A percentile compares a stretch with the other conserved stretches of the same genome.
Conservation (phyloP, 2,113 vertebrate genomes). For the Lagenorhynchus albirostris region DNA sequence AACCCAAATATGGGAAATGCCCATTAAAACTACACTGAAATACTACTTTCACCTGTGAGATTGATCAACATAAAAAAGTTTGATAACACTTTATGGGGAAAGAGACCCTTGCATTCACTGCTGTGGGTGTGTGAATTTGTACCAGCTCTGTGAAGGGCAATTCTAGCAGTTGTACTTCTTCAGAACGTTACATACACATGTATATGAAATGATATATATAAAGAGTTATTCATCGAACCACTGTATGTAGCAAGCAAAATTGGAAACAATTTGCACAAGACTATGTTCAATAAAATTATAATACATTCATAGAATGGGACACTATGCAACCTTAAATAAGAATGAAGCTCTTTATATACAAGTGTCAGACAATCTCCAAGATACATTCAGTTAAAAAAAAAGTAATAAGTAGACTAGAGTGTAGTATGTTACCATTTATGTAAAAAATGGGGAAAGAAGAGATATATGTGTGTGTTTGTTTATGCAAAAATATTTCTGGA, state of each 20-base stretch:
- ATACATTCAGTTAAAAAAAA: neutral
- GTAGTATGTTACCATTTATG: neutral
- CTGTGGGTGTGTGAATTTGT: neutral
- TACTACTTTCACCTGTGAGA: neutral
- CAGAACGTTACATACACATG: neutral
- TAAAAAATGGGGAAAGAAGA: neutral
- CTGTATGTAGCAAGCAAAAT: neutral
- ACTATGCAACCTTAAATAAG: neutral
- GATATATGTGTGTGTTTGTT: neutral
- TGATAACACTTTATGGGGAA: neutral
- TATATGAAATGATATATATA: neutral
- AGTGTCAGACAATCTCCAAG: neutral
- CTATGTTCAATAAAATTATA: neutral
- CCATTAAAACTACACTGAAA: neutral
- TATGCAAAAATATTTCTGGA: neutral
- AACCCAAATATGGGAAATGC: neutral
- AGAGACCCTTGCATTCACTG: neutral
- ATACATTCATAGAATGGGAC: neutral
- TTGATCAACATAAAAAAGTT: neutral
- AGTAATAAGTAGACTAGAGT: neutral
- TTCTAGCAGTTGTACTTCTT: neutral
- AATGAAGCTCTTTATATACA: neutral
- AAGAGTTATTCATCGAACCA: neutral
- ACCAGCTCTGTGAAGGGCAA: neutral
- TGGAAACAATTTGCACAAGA: neutral